Evolutionary conservation across 2,888 invertebrate species (phyloP).

Genomic region (Chironomus riparius): DNA sequence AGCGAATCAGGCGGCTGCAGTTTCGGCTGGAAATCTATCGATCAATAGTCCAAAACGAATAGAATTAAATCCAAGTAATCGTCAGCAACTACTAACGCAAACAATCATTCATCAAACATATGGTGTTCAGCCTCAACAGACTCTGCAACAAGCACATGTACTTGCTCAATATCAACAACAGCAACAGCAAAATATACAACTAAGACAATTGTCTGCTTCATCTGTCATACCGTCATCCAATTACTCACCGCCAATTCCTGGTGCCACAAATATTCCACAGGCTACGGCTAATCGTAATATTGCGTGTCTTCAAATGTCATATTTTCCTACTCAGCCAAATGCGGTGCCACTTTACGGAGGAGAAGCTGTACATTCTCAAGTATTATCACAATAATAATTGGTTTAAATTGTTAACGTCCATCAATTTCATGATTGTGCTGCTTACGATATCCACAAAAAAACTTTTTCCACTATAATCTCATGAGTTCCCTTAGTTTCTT

Average conservation of each 20-base stretch:
- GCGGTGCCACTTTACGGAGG: background rate
- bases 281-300: background rate
- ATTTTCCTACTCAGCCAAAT: slow-evolving; percentile 1
- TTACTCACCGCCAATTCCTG: slow-evolving; percentile 9
- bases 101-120: slow-evolving; percentile 40
- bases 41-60: slow-evolving; percentile 30
- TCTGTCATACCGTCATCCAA: slow-evolving; percentile 11
- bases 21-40: background rate
- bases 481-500: too few relatives aligned
- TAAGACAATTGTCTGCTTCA: background rate
- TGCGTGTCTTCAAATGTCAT: slow-evolving; percentile 3
- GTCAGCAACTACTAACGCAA: slow-evolving; percentile 33
- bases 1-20: background rate
- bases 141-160: slow-evolving; percentile 44
- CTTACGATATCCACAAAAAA: too few relatives aligned
- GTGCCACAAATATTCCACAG: slow-evolving; percentile 1
- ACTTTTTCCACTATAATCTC: too few relatives aligned
- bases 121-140: slow-evolving; percentile 32
- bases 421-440: background rate
- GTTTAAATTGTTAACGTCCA: too few relatives aligned
- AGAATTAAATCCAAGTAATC: slow-evolving; percentile 15
- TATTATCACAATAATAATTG: background rate
- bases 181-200: slow-evolving; percentile 35
- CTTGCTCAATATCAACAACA: slow-evolving; percentile 47
- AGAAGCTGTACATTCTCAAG: background rate